Conservation (phyloP, 2,797 vertebrate species). For the Paguma larvata region DNA sequence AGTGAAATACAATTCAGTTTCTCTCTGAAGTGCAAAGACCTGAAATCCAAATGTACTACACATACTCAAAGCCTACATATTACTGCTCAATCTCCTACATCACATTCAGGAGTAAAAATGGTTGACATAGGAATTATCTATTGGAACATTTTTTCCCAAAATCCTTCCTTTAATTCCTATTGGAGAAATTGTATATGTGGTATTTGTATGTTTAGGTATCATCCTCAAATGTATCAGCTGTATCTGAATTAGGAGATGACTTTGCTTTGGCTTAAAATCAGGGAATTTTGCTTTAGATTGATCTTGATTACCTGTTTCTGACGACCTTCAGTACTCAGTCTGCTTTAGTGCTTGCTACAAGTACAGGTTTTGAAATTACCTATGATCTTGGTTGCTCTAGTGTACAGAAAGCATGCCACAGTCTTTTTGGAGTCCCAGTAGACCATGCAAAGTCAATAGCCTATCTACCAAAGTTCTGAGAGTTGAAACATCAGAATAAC, state of each 20-base stretch:
- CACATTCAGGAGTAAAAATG: background rate
- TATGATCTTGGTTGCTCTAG: background rate
- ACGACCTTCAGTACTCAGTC: background rate
- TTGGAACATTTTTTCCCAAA: background rate
- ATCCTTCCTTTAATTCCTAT: background rate
- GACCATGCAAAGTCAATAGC: background rate
- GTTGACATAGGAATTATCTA: background rate
- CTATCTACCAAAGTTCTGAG: background rate
- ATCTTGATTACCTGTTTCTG: slow-evolving; percentile 7
- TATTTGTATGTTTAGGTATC: background rate
- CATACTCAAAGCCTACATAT: background rate
- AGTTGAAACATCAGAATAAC: background rate
- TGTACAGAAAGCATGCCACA: background rate
- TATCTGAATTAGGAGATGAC: background rate
- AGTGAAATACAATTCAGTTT: background rate
- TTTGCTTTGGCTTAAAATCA: slow-evolving; percentile 12
- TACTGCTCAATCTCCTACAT: background rate
- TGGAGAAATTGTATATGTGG: background rate
- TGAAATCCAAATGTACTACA: background rate
- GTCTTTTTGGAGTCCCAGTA: background rate
- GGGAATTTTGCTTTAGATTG: background rate
- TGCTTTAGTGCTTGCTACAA: background rate
- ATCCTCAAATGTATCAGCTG: background rate
- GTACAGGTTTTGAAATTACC: background rate
- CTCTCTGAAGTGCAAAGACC: background rate